Conservation (phyloP, 2,888 invertebrate species). For the Timandra comae region DNA sequence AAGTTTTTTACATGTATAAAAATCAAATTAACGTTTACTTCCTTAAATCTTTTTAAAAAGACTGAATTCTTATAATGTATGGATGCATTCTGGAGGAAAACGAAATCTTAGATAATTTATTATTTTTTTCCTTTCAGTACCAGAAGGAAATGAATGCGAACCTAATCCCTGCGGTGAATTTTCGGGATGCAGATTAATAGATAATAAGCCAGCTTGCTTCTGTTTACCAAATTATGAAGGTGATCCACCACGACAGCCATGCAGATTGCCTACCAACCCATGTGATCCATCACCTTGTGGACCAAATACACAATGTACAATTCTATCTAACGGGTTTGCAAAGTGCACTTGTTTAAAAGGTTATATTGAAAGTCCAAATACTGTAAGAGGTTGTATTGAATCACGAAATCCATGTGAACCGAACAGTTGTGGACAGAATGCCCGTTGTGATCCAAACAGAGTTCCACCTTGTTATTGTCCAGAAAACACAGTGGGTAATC, state of each 20-base stretch:
- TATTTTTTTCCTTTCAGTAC: constrained; percentile 78
- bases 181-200: constrained; percentile 87
- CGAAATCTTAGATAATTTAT: not conserved
- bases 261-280: constrained; percentile 84
- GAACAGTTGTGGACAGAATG: constrained; percentile 86
- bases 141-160: constrained; percentile 89
- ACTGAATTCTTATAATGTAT: no score
- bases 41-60: no score
- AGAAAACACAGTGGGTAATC: constrained; percentile 88
- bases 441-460: constrained; percentile 86
- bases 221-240: constrained; percentile 92
- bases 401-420: constrained; percentile 88
- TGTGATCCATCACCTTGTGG: constrained; percentile 92
- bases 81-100: no score
- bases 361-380: constrained; percentile 91
- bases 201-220: constrained; percentile 88
- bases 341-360: constrained; percentile 92
- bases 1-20: no score
- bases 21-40: not conserved
- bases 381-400: constrained; percentile 89
- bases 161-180: constrained; percentile 90
- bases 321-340: constrained; percentile 86
- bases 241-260: constrained; percentile 84
- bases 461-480: constrained; percentile 91
- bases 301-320: constrained; percentile 89